phyloP scores from a whole-genome alignment of 2,888 invertebrate species.

The Urechis unicinctus region DNA sequence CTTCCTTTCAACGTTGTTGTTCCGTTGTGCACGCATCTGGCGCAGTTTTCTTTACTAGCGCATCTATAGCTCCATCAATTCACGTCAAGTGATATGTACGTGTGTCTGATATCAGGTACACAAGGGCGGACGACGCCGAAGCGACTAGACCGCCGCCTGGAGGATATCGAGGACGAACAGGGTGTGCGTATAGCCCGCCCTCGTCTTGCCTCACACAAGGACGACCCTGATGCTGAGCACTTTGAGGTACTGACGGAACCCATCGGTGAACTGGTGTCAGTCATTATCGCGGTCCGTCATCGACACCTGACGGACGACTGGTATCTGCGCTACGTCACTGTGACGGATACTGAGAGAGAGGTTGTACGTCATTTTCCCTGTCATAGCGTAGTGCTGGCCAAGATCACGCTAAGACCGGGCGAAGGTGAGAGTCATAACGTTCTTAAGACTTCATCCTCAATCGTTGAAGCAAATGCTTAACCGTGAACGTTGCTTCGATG shows the following conservation, averaged over 20 bases:
- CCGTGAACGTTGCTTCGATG: too few relatives aligned
- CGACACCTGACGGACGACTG: conserved; percentile 22
- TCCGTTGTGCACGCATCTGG: too few relatives aligned
- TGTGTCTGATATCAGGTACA: conserved; percentile 11
- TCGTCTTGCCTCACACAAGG: conserved; percentile 10
- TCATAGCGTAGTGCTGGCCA: conserved; percentile 18
- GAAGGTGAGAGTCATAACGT: conserved; percentile 18
- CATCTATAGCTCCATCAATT: too few relatives aligned
- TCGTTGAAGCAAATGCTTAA: too few relatives aligned
- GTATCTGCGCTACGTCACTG: conserved; percentile 19
- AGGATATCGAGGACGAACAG: conserved; percentile 3
- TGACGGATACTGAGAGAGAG: conserved; percentile 12
- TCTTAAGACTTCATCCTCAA: too few relatives aligned
- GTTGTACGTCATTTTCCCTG: conserved; percentile 21
- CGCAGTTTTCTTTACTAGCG: too few relatives aligned
- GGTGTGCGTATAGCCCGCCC: too few relatives aligned
- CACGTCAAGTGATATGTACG: too few relatives aligned
- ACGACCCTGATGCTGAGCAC: conserved; percentile 11
- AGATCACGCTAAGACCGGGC: conserved; percentile 20
- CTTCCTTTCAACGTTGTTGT: too few relatives aligned
- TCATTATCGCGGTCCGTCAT: conserved; percentile 20
- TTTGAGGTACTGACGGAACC: conserved; percentile 17
- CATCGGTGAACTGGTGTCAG: conserved; percentile 19
- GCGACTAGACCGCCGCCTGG: conserved; percentile 14
- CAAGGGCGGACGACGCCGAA: conserved; percentile 17